Percentiles rank a stretch among this genome's conserved stretches.
phyloP scores from a whole-genome alignment of 1,140 invertebrate species.

The Aphis gossypii region DNA sequence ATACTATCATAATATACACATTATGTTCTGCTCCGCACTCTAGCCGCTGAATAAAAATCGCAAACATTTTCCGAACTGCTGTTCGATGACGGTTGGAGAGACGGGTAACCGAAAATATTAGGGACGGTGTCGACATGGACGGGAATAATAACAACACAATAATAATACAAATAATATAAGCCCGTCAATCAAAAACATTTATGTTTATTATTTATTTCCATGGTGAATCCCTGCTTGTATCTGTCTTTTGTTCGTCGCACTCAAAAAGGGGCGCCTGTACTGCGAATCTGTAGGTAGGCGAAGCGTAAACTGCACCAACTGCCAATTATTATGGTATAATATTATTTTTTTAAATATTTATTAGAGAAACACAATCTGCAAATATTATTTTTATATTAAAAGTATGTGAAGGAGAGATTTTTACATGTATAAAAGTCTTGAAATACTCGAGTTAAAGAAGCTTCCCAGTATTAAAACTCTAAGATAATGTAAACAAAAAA shows the following conservation, averaged over 20 bases:
- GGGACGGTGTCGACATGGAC: neutral
- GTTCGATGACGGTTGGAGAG: neutral
- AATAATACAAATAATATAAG: neutral
- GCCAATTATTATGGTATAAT: neutral
- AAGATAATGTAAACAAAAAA: neutral
- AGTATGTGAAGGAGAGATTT: neutral
- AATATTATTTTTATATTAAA: neutral
- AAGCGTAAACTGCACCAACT: neutral
- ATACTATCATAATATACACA: neutral
- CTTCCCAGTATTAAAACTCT: neutral
- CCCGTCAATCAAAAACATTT: neutral
- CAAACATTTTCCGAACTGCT: neutral
- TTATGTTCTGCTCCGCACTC: neutral
- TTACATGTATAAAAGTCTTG: neutral
- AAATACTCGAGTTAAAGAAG: neutral
- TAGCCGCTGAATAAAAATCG: neutral
- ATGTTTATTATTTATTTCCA: slow-evolving; percentile 19
- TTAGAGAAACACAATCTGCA: neutral
- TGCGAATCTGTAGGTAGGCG: neutral
- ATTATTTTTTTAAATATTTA: neutral
- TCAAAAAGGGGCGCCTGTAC: neutral
- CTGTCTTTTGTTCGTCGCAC: neutral
- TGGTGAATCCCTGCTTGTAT: neutral
- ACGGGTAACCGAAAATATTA: neutral
- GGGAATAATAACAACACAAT: neutral